phyloP scores from a whole-genome alignment of 1,140 invertebrate genomes.

The Subanguina moxae region DNA sequence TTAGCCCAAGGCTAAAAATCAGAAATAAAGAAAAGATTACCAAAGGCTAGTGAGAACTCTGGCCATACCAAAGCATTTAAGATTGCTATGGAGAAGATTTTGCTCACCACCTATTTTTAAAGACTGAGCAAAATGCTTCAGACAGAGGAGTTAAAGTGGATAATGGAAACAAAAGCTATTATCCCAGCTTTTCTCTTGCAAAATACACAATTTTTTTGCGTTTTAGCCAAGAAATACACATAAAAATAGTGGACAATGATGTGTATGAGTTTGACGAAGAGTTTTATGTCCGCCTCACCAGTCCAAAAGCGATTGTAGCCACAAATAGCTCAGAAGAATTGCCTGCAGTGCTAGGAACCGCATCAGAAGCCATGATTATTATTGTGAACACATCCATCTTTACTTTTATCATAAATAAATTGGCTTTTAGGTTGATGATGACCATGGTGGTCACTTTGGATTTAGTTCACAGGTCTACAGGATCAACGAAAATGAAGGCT shows the following conservation, averaged over 20 bases:
- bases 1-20: too few species aligned
- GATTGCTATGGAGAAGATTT: too few species aligned
- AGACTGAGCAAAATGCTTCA: too few species aligned
- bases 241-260: slow-evolving; percentile 52
- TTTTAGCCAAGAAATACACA: slow-evolving; percentile 70
- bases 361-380: slow-evolving; percentile 90
- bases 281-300: slow-evolving; percentile 42
- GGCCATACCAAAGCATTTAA: too few species aligned
- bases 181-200: too few species aligned
- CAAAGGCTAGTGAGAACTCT: too few species aligned
- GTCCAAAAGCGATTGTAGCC: slow-evolving; percentile 62
- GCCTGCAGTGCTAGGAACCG: slow-evolving; percentile 68
- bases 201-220: too few species aligned
- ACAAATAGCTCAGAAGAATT: slow-evolving; percentile 18
- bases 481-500: slow-evolving; percentile 77
- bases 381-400: slow-evolving; percentile 65
- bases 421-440: slow-evolving; percentile 79
- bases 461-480: slow-evolving; percentile 70
- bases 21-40: too few species aligned
- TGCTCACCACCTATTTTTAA: too few species aligned
- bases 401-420: too few species aligned
- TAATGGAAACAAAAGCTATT: too few species aligned
- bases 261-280: slow-evolving; percentile 56
- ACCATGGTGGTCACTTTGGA: slow-evolving; percentile 92
- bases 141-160: too few species aligned